Conservation (phyloP, 2,113 vertebrate genomes). For the Poeciliopsis turrubarensis region DNA sequence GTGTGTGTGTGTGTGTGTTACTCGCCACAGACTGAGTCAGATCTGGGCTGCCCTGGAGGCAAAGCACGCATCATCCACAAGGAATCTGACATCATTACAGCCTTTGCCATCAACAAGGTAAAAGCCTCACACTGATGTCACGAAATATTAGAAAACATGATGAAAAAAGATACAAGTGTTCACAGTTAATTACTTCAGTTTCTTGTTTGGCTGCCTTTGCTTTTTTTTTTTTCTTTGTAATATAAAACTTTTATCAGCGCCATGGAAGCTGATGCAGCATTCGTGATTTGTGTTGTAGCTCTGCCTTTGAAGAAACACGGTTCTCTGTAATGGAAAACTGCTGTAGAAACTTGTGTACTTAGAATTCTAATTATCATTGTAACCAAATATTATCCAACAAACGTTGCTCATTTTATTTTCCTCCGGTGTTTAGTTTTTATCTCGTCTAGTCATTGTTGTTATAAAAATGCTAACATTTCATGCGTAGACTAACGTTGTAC, state of each 20-base stretch:
- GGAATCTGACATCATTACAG: slow-evolving; percentile 98
- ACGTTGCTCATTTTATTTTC: too few relatives aligned
- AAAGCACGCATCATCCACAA: slow-evolving; percentile 98
- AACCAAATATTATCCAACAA: neutral
- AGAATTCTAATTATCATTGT: neutral
- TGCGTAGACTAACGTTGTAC: neutral
- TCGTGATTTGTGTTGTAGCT: neutral
- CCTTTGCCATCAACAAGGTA: slow-evolving; percentile 98
- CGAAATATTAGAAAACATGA: neutral
- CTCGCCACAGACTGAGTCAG: slow-evolving; percentile 86
- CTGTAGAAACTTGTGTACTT: too few relatives aligned
- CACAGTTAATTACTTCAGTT: neutral
- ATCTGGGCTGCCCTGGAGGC: slow-evolving; percentile 87
- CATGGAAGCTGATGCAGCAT: neutral
- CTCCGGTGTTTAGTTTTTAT: neutral
- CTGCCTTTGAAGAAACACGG: neutral
- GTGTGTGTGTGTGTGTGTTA: slow-evolving; percentile 23
- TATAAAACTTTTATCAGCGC: neutral
- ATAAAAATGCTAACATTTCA: neutral
- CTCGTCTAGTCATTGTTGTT: too few relatives aligned
- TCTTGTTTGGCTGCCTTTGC: neutral
- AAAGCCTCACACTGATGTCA: slow-evolving; percentile 5
- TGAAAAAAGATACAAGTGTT: neutral
- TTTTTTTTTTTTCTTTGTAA: neutral
- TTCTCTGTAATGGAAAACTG: neutral